A percentile compares a stretch with the other conserved stretches of the same genome.
Conservation (phyloP, 1,140 invertebrate species). For the Rhopalosiphum maidis region DNA sequence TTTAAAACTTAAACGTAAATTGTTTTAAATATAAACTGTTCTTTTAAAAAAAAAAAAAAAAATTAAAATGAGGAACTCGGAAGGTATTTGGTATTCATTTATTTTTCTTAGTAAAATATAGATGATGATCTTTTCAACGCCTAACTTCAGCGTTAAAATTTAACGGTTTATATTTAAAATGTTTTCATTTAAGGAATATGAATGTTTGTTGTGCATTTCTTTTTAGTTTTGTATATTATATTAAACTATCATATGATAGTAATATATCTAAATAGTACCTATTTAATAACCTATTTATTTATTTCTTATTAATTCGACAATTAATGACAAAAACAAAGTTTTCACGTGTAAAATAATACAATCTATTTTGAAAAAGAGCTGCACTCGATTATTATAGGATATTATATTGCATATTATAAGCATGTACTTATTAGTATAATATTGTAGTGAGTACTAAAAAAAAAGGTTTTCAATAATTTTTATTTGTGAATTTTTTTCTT, state of each 20-base stretch:
- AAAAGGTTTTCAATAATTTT: slow-evolving; percentile 21
- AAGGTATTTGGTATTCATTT: not conserved
- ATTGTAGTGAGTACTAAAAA: not conserved
- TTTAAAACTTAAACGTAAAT: not conserved
- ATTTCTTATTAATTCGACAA: not conserved
- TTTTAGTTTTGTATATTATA: not conserved
- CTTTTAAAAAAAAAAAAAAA: not conserved
- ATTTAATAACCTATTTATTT: not conserved
- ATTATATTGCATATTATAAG: not conserved
- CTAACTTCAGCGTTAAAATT: not conserved
- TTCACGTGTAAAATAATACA: slow-evolving; percentile 6
- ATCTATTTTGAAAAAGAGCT: not conserved
- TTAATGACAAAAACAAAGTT: not conserved
- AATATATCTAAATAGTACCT: slow-evolving; percentile 20
- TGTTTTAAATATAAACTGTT: slow-evolving; percentile 3
- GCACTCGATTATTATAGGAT: not conserved
- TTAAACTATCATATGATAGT: not conserved
- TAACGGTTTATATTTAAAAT: not conserved
- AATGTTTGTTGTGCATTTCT: not conserved
- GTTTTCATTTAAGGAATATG: not conserved
- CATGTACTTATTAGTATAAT: slow-evolving; percentile 32
- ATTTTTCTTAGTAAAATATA: not conserved
- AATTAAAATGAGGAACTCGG: not conserved
- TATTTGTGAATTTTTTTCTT: slow-evolving; percentile 1
- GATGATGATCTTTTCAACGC: not conserved